Base-by-base conservation (phyloP, 1,140 invertebrate genomes). In the Lerema accius region DNA sequence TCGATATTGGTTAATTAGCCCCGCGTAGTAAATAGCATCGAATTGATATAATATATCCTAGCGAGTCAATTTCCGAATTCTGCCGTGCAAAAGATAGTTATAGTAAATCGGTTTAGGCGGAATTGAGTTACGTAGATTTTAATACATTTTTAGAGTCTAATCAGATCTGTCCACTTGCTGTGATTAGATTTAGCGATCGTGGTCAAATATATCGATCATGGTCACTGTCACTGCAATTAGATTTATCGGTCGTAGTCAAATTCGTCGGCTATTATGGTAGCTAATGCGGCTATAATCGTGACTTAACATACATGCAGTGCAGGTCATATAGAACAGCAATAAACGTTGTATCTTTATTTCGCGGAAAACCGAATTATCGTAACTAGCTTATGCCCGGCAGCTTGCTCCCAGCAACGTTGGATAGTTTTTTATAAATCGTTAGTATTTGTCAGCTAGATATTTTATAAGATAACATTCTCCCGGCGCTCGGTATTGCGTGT, bases 361-460 rank as follows among this genome's bases (percentile, higher is more conserved):
- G n/a, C n/a, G n/a, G n/a, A n/a, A n/a, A n/a, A n/a, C n/a, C n/a
- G 19, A 23, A 2, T 23, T 71, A 35, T 48, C 16, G 50, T 63
- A 51, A 40, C 59, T 56, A 35, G 23, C 55, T 46, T 45, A 15
- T 26, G 42, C 7, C 19, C 45, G 46, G 19, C 60, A 40, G n/a
- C 0, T 26, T 45, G 15, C 32, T 50, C 23, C 28, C 40, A 23
- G 56, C 43, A 59, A 39, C 35, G 42, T 59, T 59, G 55, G 55
- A 46, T 56, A 66, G 62, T 56, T 60, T 62, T 32, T 63, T 67
- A 64, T 58, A 83, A 80, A 80, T 84, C 75, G 66, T 67, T 84
- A 86, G 83, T 81, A 71, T 75, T 75, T 64, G 63, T 77, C 68
- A 71, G 80, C 77, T 84, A 84, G 81, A 73, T 69, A 60, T 76